Percentiles rank a stretch among this genome's conserved stretches.
Conservation (phyloP, 2,888 invertebrate genomes). For the Ophion ventricosus region DNA sequence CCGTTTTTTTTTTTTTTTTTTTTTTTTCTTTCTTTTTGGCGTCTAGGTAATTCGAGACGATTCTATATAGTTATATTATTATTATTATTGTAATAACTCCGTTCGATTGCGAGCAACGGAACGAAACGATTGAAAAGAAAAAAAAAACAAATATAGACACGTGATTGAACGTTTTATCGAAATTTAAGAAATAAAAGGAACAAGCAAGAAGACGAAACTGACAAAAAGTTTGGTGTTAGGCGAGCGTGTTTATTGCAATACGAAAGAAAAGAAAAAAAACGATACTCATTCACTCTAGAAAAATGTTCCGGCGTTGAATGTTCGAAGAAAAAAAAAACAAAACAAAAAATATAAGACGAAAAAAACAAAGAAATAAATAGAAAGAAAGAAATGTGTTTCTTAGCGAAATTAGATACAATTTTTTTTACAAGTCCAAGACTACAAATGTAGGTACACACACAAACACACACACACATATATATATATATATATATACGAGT, state of each 20-base stretch:
- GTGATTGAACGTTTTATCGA: slow-evolving; percentile 29
- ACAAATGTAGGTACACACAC: slow-evolving; percentile 54
- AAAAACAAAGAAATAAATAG: not conserved
- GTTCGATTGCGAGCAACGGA: slow-evolving; percentile 9
- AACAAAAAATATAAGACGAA: too few relatives aligned
- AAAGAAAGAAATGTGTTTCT: slow-evolving; percentile 52
- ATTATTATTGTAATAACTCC: slow-evolving; percentile 22
- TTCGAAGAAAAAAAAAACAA: slow-evolving; percentile 28
- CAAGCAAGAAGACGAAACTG: not conserved
- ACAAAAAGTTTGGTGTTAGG: slow-evolving; percentile 45
- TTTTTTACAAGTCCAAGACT: slow-evolving; percentile 62
- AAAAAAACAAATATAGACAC: slow-evolving; percentile 19
- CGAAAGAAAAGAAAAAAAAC: slow-evolving; percentile 25
- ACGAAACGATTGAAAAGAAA: not conserved
- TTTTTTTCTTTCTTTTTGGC: not conserved
- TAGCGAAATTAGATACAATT: slow-evolving; percentile 43
- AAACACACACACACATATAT: slow-evolving; percentile 14
- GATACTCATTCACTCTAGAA: slow-evolving; percentile 3
- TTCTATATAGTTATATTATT: slow-evolving; percentile 32
- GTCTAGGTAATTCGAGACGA: slow-evolving; percentile 53
- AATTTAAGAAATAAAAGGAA: not conserved
- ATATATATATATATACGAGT: too few relatives aligned
- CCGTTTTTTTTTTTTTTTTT: not conserved
- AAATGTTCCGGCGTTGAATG: slow-evolving; percentile 42
- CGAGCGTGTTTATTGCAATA: slow-evolving; percentile 26